Percentiles rank a stretch among this genome's conserved stretches.
Evolutionary conservation across 1,140 invertebrate species (phyloP).

Genomic region (Rhysida immarginata): DNA sequence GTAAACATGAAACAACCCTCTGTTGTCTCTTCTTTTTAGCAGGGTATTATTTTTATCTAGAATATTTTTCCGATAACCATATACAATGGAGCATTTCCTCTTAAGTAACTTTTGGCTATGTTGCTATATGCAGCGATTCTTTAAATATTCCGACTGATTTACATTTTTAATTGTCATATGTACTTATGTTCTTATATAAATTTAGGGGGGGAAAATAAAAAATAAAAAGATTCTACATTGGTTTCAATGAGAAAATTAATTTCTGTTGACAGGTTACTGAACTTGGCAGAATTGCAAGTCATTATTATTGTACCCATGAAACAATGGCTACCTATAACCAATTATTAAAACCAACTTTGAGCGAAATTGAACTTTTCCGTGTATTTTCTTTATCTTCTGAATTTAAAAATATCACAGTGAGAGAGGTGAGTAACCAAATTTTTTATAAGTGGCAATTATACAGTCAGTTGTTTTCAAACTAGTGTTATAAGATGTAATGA

Average conservation of each 20-base stretch:
- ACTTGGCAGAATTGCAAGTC: slow-evolving; percentile 89
- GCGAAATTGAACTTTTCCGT: slow-evolving; percentile 96
- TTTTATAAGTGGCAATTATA: not conserved
- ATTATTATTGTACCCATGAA: slow-evolving; percentile 95
- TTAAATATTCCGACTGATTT: too few relatives aligned
- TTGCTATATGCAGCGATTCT: too few relatives aligned
- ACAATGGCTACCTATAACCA: slow-evolving; percentile 96
- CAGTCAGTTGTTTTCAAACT: not conserved
- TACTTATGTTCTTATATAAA: not conserved
- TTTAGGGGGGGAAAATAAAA: too few relatives aligned
- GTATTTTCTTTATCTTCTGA: slow-evolving; percentile 96
- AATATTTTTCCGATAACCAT: too few relatives aligned
- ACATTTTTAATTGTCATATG: not conserved
- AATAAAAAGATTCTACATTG: too few relatives aligned
- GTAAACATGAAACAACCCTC: too few relatives aligned
- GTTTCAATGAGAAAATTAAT: too few relatives aligned
- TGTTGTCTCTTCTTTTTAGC: too few relatives aligned
- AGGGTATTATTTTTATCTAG: too few relatives aligned
- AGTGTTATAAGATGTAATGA: too few relatives aligned
- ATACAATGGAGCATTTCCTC: too few relatives aligned
- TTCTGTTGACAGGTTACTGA: slow-evolving; percentile 64
- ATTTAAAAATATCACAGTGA: slow-evolving; percentile 80
- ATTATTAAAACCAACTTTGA: slow-evolving; percentile 85
- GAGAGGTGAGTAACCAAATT: slow-evolving; percentile 46
- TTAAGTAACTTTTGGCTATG: too few relatives aligned